Base-by-base conservation (phyloP, 2,888 invertebrate species). In the Autographa pulchrina region DNA sequence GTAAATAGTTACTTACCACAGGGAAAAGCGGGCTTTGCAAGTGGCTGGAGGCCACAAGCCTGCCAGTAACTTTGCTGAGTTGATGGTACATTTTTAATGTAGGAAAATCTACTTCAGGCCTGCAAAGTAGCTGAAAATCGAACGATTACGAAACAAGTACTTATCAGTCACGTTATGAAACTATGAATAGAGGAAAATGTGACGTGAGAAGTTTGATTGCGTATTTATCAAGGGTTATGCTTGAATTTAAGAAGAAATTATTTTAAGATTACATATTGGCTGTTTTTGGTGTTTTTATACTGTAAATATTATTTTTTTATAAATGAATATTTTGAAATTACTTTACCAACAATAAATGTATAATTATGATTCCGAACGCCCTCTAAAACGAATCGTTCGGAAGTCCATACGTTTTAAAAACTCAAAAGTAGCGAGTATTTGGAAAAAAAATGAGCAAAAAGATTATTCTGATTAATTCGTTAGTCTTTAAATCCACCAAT, bases 111-210 rank as follows among this genome's bases (percentile, higher is more conserved):
- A 80, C 78, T 78, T 80, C 70, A 76, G 64, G 72, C 68, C 73
- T 72, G 76, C 78, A 78, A 72, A 83, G 81, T 83, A 81, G 74
- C 84, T 85, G 80, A 87, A 90, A 90, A 86, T 86, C 84, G 85
- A 92, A 85, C 88, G 92, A 89, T 94, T 94, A 94, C 94, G 94
- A 94, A 95, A 95, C 95, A 94, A 93, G 91, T 92, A 91, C 86
- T 87, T 86, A 84, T 85, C 84, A 65, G 63, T 38, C 58, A 41
- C 90, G 92, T 91, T 92, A 86, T 43, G 82, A 90, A 90, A 88
- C 75, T 7, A 8, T 8, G 16, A 25, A 20, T 14, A n/a, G 4
- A 14, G n/a, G 25, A 61, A 66, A 31, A 65, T 13, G 63, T 65
- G 66, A 75, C 25, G 20, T 48, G 25, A 8, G 0, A 54, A 31